phyloP scores from a whole-genome alignment of 92 coral and sea anemone species.

The Epizoanthus ramosus region DNA sequence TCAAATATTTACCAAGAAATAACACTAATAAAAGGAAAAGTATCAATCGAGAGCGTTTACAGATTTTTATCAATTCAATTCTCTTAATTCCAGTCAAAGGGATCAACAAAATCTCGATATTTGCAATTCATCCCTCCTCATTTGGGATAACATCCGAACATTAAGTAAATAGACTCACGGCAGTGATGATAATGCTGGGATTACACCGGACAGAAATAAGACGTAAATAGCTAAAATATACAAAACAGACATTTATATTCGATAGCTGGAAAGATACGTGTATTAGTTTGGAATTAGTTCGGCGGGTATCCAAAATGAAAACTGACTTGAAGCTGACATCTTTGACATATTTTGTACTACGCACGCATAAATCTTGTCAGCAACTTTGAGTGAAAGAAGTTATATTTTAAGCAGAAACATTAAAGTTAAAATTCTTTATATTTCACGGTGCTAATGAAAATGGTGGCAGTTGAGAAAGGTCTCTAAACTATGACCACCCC shows the following conservation, averaged over 20 bases:
- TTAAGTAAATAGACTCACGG: not conserved
- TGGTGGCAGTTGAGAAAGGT: not conserved
- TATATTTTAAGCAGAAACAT: not conserved
- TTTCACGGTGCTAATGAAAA: constrained; percentile 11
- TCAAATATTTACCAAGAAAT: constrained; percentile 32
- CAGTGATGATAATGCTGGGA: not conserved
- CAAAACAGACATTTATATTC: constrained; percentile 11
- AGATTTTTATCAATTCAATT: constrained; percentile 22
- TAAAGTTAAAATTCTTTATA: not conserved
- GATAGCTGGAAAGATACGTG: not conserved
- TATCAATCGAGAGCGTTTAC: constrained; percentile 37
- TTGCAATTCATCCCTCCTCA: not conserved
- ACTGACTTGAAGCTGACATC: constrained; percentile 26
- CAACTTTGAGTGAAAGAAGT: constrained; percentile 32
- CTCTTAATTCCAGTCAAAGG: constrained; percentile 8
- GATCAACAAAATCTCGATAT: not conserved
- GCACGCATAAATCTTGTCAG: not conserved
- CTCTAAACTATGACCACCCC: not conserved
- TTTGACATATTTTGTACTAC: constrained; percentile 20
- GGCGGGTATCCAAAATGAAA: constrained; percentile 32
- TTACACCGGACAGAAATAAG: not conserved
- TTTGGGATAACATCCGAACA: constrained; percentile 4
- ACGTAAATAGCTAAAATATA: not conserved
- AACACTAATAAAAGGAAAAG: constrained; percentile 42
- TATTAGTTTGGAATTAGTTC: constrained; percentile 14